These are phyloP conservation scores for Cheilosia vulpina DNA, from an alignment of 2,888 invertebrate species.

Conservation along the genomic window DNA sequence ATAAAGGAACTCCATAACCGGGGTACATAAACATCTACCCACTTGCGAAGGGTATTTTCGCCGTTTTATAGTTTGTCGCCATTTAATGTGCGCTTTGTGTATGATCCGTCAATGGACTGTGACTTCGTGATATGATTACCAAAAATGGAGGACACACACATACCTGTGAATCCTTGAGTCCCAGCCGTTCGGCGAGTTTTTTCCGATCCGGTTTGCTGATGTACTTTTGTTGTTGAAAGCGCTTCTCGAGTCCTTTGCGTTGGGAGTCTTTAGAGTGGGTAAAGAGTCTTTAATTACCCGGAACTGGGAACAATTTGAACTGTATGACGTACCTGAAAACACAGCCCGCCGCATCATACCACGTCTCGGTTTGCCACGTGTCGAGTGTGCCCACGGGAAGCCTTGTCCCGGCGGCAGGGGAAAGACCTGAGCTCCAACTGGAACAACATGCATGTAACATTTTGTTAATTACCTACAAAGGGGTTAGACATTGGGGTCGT, in stretches of 20 bases:
- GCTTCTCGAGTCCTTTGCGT: constrained; percentile 96
- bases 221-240: constrained; percentile 98
- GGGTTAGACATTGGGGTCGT: constrained; percentile 1
- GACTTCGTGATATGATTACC: constrained; percentile 60
- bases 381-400: constrained; percentile 96
- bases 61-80: constrained; percentile 47
- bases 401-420: constrained; percentile 86
- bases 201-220: constrained; percentile 99
- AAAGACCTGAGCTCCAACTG: constrained; percentile 86
- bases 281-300: background rate
- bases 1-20: constrained; percentile 13
- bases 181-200: constrained; percentile 97
- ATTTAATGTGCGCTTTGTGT: constrained; percentile 47
- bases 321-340: constrained; percentile 87
- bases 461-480: constrained; percentile 57
- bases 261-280: constrained; percentile 88
- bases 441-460: constrained; percentile 77
- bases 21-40: background rate
- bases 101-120: constrained; percentile 67
- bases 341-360: constrained; percentile 99
- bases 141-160: constrained; percentile 77
- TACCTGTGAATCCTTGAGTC: constrained; percentile 98
- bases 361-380: constrained; percentile 95
- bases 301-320: background rate
- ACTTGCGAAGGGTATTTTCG: constrained; percentile 21